Conservation (phyloP, 2,113 vertebrate genomes). For the Microcebus ravelobensis region DNA sequence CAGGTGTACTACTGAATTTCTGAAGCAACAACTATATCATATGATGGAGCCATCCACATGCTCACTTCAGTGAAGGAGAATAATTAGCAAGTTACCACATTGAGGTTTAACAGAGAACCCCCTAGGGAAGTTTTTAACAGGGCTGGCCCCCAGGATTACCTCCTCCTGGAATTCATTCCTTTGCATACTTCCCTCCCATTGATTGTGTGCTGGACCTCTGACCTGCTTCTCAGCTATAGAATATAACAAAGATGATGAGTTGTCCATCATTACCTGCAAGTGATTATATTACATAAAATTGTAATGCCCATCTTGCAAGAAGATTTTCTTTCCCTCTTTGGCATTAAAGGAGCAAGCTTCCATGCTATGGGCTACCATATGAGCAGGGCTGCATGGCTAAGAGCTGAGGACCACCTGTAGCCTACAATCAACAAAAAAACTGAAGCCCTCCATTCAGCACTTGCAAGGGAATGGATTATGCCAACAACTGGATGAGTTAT, state of each 20-base stretch:
- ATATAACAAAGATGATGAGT: not conserved
- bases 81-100: not conserved
- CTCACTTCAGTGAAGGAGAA: not conserved
- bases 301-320: not conserved
- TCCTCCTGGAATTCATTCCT: not conserved
- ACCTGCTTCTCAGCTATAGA: not conserved
- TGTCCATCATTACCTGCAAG: not conserved
- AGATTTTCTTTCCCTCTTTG: not conserved
- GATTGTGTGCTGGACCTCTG: not conserved
- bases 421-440: not conserved
- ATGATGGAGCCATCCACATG: fast-evolving
- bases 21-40: not conserved
- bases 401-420: not conserved
- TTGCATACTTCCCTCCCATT: not conserved
- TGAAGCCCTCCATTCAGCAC: not conserved
- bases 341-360: not conserved
- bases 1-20: not conserved
- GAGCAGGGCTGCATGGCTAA: not conserved
- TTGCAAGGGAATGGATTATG: not conserved
- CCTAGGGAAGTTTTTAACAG: no score
- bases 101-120: not conserved
- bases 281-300: not conserved
- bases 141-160: fast-evolving
- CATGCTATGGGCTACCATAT: not conserved
- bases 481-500: not conserved